Percentiles rank a stretch among this genome's conserved stretches.
Evolutionary conservation across 2,113 vertebrate genomes (phyloP).

Genomic region (Takifugu flavidus): DNA sequence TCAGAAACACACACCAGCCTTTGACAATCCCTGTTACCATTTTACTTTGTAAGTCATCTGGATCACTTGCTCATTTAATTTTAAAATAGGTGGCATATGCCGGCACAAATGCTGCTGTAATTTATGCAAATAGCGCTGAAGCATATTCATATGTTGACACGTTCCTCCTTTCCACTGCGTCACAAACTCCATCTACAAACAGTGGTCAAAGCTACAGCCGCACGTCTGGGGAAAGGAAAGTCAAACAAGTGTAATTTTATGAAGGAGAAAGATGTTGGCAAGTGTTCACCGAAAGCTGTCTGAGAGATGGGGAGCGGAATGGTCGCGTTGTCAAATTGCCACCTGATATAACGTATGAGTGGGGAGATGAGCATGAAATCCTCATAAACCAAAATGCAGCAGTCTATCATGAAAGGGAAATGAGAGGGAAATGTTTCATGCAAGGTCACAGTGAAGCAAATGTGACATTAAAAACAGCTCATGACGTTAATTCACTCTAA

Average conservation of each 20-base stretch:
- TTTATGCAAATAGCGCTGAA: slow-evolving; percentile 32
- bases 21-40: slow-evolving; percentile 51
- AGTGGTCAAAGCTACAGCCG: slow-evolving; percentile 33
- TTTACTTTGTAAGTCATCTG: slow-evolving; percentile 57
- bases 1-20: slow-evolving; percentile 47
- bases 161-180: slow-evolving; percentile 11
- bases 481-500: slow-evolving; percentile 70
- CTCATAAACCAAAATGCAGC: slow-evolving; percentile 71
- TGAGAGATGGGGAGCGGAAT: slow-evolving; percentile 56
- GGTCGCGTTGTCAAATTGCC: slow-evolving; percentile 66
- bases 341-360: slow-evolving; percentile 64
- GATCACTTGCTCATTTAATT: slow-evolving; percentile 50
- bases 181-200: slow-evolving; percentile 6
- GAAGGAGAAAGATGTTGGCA: slow-evolving; percentile 28
- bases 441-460: slow-evolving; percentile 73
- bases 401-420: slow-evolving; percentile 65
- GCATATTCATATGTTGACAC: slow-evolving; percentile 24
- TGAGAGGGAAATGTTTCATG: slow-evolving; percentile 64
- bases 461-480: slow-evolving; percentile 75
- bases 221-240: slow-evolving; percentile 30
- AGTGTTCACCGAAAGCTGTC: slow-evolving; percentile 30
- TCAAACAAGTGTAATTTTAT: slow-evolving; percentile 42
- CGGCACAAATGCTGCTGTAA: slow-evolving; percentile 24
- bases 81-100: slow-evolving; percentile 46
- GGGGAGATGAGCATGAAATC: slow-evolving; percentile 66